Percentiles rank a stretch among this genome's conserved stretches.
Conservation (phyloP, 2,113 vertebrate species). For the Pheucticus melanocephalus region DNA sequence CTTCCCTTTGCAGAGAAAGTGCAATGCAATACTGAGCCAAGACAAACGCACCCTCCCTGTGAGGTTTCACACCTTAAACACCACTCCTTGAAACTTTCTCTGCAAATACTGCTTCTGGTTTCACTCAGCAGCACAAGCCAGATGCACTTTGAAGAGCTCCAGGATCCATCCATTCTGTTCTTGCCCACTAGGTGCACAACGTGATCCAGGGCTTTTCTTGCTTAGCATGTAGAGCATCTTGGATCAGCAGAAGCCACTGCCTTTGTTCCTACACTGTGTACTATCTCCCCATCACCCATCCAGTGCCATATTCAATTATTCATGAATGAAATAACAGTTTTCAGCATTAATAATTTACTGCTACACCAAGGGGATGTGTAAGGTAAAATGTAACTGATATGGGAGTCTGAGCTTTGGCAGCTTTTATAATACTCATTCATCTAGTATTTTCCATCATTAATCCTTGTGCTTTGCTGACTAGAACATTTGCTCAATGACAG, state of each 20-base stretch:
- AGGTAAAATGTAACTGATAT: conserved; percentile 74
- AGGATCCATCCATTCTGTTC: neutral
- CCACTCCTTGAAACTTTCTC: neutral
- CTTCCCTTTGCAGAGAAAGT: neutral
- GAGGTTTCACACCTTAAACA: neutral
- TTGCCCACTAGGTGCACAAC: neutral
- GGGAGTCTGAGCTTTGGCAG: conserved; percentile 66
- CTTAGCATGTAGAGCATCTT: neutral
- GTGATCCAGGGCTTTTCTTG: neutral
- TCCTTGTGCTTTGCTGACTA: conserved; percentile 47
- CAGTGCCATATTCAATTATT: conserved; percentile 79
- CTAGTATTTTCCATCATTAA: conserved; percentile 62
- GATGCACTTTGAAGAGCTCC: neutral
- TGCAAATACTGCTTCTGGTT: neutral
- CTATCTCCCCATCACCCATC: conserved; percentile 58
- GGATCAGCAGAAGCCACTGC: neutral
- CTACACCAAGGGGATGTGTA: conserved; percentile 66
- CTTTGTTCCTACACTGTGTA: neutral
- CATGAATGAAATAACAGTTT: conserved; percentile 81
- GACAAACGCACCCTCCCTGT: neutral
- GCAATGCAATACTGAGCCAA: neutral
- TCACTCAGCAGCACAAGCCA: neutral
- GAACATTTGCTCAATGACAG: neutral
- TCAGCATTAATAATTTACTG: conserved; percentile 82
- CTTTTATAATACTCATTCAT: conserved; percentile 76